Conservation (phyloP, 2,797 vertebrate species). For the Sebastes umbrosus region DNA sequence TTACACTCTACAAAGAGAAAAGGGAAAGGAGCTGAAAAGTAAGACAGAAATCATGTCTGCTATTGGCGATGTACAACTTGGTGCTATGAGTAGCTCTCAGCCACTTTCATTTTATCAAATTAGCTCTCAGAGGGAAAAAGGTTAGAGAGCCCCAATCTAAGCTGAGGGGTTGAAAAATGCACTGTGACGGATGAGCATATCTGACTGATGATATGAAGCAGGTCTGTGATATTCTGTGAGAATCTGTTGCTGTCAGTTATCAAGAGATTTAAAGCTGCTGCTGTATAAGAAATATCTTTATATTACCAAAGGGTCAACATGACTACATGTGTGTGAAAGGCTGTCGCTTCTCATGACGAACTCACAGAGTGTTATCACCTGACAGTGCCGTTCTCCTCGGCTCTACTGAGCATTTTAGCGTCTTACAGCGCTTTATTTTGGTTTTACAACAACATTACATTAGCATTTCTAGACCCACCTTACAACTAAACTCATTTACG, state of each 20-base stretch:
- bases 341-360: neutral
- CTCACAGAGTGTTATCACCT: neutral
- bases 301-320: neutral
- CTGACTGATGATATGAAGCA: neutral
- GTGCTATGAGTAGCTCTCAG: no score
- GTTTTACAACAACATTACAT: neutral
- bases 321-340: neutral
- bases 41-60: no score
- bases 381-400: rapidly evolving
- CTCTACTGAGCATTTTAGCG: neutral
- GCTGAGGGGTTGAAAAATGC: neutral
- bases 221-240: neutral
- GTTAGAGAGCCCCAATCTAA: neutral
- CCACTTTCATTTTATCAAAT: no score
- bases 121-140: no score
- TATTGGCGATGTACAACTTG: no score
- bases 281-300: neutral
- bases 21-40: no score
- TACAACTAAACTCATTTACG: neutral
- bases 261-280: neutral
- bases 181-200: neutral
- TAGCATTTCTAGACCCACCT: neutral
- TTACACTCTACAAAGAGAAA: no score
- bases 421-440: neutral
- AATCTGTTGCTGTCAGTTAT: neutral